Evolutionary conservation across 1,140 invertebrate species (phyloP), one percentile per base, ranked within the genome.

Genomic region (Belonocnema kinseyi): DNA sequence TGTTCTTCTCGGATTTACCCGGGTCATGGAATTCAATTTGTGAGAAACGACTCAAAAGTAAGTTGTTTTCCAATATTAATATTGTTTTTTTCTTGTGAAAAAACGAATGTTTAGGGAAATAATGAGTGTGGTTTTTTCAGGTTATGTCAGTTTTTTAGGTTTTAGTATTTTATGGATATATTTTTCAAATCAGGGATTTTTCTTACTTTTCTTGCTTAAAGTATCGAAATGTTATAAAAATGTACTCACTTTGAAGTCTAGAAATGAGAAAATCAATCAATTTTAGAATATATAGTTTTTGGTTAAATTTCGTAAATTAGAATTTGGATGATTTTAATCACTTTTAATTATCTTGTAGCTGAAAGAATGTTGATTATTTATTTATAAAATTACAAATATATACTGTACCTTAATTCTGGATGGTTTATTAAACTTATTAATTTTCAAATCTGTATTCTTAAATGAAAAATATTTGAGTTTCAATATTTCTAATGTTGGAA

Each of bases 31-130:
- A 96, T 97, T 52, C 94, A 97, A 84, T 97, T 97, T 87, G 96
- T 97, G 1, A 93, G 96, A 88, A 97, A 97, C 86, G 96, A 97
- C 87, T 96, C 95, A 90, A 97, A 97, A 92, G 96, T 97, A 93
- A 91, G 86, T 83, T 26, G 13, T 66, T 26, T 17, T 66, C 13
- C 6, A 66, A 66, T 66, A 74, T 53, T 50, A 50, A 46, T 72
- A 33, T 66, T 74, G 10, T 19, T 61, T 80, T 61, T 70, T 72
- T 78, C 26, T 19, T 58, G 16, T 58, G 1, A 51, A 78, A 70
- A 50, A 0, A 16, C 13, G 17, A 21, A 16, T 19, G 17, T 74
- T 71, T 52, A 19, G 0, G 1, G 21, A 19, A 21, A 11, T 4
- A 56, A 56, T 19, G 21, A 21, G 12, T 56, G 10, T 11, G 10